Conservation (phyloP, 2,113 vertebrate genomes). For the Chamaea fasciata region DNA sequence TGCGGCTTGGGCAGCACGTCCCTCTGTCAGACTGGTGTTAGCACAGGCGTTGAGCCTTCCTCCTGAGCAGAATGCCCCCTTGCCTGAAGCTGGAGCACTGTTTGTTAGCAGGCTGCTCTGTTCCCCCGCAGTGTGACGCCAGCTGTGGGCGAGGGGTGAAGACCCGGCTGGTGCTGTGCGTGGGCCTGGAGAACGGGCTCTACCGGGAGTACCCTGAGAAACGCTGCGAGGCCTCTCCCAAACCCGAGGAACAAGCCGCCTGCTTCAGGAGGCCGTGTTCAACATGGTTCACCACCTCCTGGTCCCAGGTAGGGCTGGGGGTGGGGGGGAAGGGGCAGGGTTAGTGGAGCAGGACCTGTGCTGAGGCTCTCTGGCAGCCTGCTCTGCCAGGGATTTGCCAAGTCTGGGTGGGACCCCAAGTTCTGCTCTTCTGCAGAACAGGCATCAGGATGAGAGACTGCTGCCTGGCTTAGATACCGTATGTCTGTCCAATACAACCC, state of each 20-base stretch:
- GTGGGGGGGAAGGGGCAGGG: background rate
- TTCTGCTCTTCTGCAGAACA: background rate
- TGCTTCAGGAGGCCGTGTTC: conserved; percentile 82
- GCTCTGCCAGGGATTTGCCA: background rate
- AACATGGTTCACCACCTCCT: conserved; percentile 83
- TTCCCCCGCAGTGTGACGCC: conserved; percentile 70
- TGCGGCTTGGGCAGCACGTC: background rate
- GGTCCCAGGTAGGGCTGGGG: conserved; percentile 80
- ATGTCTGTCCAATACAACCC: background rate
- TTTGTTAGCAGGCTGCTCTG: background rate
- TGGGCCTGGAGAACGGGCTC: conserved; percentile 73
- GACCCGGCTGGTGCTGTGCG: conserved; percentile 74
- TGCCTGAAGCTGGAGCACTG: accelerated
- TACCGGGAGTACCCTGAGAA: conserved; percentile 76
- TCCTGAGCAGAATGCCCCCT: background rate
- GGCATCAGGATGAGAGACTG: background rate
- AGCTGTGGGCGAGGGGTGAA: conserved; percentile 78
- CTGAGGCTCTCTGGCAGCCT: background rate
- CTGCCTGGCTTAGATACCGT: background rate
- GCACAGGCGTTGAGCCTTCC: background rate
- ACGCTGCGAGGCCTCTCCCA: conserved; percentile 57
- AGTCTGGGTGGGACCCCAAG: background rate
- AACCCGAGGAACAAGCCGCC: conserved; percentile 68
- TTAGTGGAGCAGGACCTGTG: background rate
- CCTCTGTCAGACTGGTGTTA: background rate